phyloP scores from a whole-genome alignment of 2,113 vertebrate species.

The Hemibagrus wyckioides region DNA sequence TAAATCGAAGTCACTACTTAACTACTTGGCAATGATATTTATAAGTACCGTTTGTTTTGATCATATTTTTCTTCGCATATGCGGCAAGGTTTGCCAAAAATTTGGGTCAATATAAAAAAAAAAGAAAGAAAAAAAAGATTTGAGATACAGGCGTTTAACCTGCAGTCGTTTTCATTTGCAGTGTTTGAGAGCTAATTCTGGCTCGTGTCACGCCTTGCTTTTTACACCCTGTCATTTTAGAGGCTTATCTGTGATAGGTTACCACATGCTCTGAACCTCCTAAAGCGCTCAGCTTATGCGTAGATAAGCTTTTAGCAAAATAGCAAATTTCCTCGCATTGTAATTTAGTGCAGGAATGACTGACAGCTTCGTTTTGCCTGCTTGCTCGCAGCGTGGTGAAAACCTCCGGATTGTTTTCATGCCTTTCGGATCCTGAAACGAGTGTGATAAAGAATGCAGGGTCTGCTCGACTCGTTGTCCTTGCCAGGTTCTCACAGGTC shows the following conservation, averaged over 20 bases:
- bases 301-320: constrained; percentile 11
- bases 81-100: background rate
- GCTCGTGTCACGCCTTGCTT: background rate
- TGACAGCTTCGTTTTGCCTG: background rate
- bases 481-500: too few relatives aligned
- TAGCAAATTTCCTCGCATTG: background rate
- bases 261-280: constrained; percentile 5
- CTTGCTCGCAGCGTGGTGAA: background rate
- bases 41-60: background rate
- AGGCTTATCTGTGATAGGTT: constrained; percentile 18
- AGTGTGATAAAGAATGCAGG: constrained; percentile 25
- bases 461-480: background rate
- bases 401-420: constrained; percentile 15
- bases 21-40: background rate
- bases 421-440: constrained; percentile 21
- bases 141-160: background rate
- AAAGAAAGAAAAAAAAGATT: too few relatives aligned
- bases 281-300: constrained; percentile 6
- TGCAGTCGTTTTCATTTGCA: background rate
- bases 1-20: background rate
- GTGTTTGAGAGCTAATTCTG: background rate
- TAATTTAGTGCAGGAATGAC: constrained; percentile 8
- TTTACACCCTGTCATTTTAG: constrained; percentile 16
- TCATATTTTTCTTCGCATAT: background rate
- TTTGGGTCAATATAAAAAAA: too few relatives aligned